Percentiles rank a stretch among this genome's conserved stretches.
Evolutionary conservation across 2,113 vertebrate species (phyloP).

Genomic region (Siniperca chuatsi): DNA sequence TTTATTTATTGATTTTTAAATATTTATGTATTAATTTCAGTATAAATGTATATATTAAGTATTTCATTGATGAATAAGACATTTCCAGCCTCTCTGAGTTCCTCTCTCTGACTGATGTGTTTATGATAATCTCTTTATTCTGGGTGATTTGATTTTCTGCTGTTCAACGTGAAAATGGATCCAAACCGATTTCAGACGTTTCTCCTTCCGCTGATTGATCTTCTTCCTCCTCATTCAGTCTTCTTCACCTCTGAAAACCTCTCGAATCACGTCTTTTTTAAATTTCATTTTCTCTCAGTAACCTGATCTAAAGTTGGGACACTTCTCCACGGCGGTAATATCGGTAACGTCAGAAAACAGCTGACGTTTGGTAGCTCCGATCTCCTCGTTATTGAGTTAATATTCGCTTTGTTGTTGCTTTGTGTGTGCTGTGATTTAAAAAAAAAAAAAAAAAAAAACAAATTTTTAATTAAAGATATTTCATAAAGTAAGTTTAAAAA

Average conservation of each 20-base stretch:
- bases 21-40: neutral
- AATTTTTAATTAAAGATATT: too few relatives aligned
- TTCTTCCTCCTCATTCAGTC: neutral
- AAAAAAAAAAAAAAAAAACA: too few relatives aligned
- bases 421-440: too few relatives aligned
- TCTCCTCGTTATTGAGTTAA: neutral
- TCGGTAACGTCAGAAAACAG: too few relatives aligned
- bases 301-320: conserved; percentile 52
- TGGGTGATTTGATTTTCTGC: neutral
- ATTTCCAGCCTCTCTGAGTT: neutral
- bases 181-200: neutral
- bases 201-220: neutral
- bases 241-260: neutral
- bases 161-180: neutral
- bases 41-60: neutral
- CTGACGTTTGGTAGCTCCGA: neutral
- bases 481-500: too few relatives aligned
- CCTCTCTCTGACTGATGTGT: neutral
- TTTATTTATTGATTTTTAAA: neutral
- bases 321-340: conserved; percentile 85
- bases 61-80: conserved; percentile 2
- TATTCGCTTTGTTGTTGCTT: neutral
- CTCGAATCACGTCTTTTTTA: neutral
- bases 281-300: neutral
- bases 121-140: neutral